Conservation (phyloP, 1,140 invertebrate genomes). For the Halictus rubicundus region DNA sequence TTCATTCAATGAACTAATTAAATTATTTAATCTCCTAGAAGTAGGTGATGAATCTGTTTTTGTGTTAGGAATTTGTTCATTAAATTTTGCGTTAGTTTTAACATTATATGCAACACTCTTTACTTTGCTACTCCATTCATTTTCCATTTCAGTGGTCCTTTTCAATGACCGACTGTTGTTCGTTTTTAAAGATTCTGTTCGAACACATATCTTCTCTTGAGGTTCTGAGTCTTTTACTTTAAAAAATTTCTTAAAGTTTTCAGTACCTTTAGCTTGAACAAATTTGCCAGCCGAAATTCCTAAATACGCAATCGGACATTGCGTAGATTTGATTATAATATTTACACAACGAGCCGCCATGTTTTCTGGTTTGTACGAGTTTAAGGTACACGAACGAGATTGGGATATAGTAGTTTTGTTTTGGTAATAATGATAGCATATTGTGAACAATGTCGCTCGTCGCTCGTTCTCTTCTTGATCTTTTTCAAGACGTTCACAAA, state of each 20-base stretch:
- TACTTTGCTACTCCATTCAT: background rate
- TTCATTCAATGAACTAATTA: conserved; percentile 49
- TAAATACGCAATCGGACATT: conserved; percentile 85
- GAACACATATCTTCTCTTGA: background rate
- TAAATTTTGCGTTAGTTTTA: background rate
- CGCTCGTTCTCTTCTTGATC: conserved; percentile 88
- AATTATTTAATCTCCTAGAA: conserved; percentile 41
- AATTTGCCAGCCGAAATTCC: conserved; percentile 91
- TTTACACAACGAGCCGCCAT: conserved; percentile 82
- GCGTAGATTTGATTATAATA: conserved; percentile 82
- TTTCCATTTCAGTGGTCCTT: conserved; percentile 6
- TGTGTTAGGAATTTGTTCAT: conserved; percentile 6
- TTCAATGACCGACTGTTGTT: background rate
- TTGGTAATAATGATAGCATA: conserved; percentile 83
- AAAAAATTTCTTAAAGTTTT: conserved; percentile 84
- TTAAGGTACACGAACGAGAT: conserved; percentile 81
- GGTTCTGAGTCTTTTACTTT: conserved; percentile 64
- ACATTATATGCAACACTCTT: background rate
- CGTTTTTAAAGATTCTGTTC: conserved; percentile 1
- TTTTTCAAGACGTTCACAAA: conserved; percentile 91
- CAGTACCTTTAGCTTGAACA: conserved; percentile 83
- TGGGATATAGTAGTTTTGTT: conserved; percentile 83
- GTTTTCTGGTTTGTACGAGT: conserved; percentile 83
- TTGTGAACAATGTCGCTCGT: conserved; percentile 84
- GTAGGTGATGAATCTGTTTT: conserved; percentile 30